Evolutionary conservation across 1,140 invertebrate genomes (phyloP), one percentile per base, ranked within the genome.

Genomic region (Eurosta solidaginis): DNA sequence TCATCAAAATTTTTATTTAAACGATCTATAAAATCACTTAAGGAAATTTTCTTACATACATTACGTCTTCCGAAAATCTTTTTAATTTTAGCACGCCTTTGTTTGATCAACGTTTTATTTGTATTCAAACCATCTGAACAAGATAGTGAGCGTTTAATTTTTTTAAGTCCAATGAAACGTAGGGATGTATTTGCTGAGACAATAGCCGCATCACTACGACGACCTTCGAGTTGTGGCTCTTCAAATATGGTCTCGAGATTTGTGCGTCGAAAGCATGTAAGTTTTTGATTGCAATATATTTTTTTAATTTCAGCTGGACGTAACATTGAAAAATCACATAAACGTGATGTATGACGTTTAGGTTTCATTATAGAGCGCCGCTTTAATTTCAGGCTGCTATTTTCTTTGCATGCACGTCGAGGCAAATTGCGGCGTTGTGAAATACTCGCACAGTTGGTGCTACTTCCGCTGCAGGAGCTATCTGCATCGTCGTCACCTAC

Each of bases 181-280:
- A 83, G 80, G 40, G 79, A 79, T 25, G 81, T 82, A 20, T 83
- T 84, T 27, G 82, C 80, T 22, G 80, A 81, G 22, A 80, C 84
- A 45, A 83, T 82, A 44, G 83, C 82, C 0, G 59, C 84, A 73
- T 85, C 81, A 33, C 82, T 82, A 1, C 81, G 82, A n/a, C 82
- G 83, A 45, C 81, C 81, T 12, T 84, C 83, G 40, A 79, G 12
- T 5, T 54, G 82, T 4, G 84, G 83, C 77, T 87, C 85, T 78
- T 87, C 85, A 22, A 87, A 87, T 17, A 87, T 87, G 0, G 85
- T 87, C 73, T 87, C 85, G 25, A 87, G 79, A 63, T 81, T 85
- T 17, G 85, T 74, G 2, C 84, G 85, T 20, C 78, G 84, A 14
- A 87, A 84, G 40, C 84, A 87, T 10, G 82, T 86, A 63, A 86